phyloP scores from a whole-genome alignment of 2,888 invertebrate genomes.

The Frankliniella intonsa region DNA sequence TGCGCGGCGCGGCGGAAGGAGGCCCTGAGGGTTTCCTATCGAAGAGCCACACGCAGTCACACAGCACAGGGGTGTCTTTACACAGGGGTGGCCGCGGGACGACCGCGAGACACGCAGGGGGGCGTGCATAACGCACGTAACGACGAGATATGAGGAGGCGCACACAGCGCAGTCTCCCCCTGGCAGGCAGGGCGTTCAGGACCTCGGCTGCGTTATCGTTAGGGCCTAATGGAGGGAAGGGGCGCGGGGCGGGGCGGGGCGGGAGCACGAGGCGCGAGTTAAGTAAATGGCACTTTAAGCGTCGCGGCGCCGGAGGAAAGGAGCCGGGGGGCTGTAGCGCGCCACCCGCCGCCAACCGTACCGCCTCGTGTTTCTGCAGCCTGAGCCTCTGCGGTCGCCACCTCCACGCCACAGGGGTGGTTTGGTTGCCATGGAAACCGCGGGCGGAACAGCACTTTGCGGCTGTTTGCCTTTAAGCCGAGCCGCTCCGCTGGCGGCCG shows the following conservation, averaged over 20 bases:
- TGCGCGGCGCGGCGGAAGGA: no score
- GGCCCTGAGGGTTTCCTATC: no score
- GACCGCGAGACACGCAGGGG: neutral
- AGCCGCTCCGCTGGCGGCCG: neutral
- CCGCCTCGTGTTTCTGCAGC: no score
- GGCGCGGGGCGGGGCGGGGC: neutral
- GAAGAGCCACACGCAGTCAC: no score
- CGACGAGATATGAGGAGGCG: neutral
- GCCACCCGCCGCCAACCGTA: no score
- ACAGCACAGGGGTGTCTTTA: no score
- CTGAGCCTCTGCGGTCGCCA: neutral
- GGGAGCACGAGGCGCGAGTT: constrained; percentile 35
- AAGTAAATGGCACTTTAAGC: constrained; percentile 35
- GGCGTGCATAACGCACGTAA: neutral
- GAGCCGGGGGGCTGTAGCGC: neutral
- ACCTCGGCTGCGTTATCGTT: neutral
- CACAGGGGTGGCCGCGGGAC: no score
- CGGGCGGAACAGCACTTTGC: neutral
- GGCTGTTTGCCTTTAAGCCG: constrained; percentile 1
- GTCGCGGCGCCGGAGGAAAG: neutral
- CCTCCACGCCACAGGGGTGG: neutral
- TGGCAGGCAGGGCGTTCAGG: no score
- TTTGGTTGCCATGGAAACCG: constrained; percentile 15
- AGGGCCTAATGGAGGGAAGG: neutral
- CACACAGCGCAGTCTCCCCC: no score